Percentiles rank a stretch among this genome's conserved stretches.
Conservation (phyloP, 2,888 invertebrate species). For the Maniola hyperantus region DNA sequence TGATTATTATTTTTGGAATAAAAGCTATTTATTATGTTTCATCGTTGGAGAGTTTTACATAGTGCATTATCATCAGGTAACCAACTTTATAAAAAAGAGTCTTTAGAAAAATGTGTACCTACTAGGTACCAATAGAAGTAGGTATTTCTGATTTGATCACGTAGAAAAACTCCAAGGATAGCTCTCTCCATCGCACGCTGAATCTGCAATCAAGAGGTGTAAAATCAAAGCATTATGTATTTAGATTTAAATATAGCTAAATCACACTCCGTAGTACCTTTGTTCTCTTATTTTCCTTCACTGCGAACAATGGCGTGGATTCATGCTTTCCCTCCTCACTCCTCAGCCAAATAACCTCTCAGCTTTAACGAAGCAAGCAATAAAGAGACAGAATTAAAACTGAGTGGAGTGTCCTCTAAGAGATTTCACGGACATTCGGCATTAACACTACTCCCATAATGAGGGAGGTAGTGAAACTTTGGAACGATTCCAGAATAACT, state of each 20-base stretch:
- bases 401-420: slow-evolving; percentile 65
- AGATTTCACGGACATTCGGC: slow-evolving; percentile 73
- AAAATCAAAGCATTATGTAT: not conserved
- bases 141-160: no score
- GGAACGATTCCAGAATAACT: slow-evolving; percentile 69
- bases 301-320: slow-evolving; percentile 26
- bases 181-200: no score
- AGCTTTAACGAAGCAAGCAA: slow-evolving; percentile 71
- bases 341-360: slow-evolving; percentile 72
- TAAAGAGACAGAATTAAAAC: slow-evolving; percentile 69
- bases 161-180: no score
- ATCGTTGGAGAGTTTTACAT: not conserved
- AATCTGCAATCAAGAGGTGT: not conserved
- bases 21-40: not conserved
- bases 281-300: slow-evolving; percentile 25
- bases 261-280: slow-evolving; percentile 15
- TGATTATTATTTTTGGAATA: not conserved
- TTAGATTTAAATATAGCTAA: not conserved
- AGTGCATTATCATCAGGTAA: not conserved
- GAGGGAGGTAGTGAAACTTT: slow-evolving; percentile 73
- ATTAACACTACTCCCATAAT: slow-evolving; percentile 74
- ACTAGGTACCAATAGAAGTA: no score
- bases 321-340: slow-evolving; percentile 50
- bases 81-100: not conserved
- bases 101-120: not conserved